These are phyloP conservation scores for Pterocles gutturalis DNA, from an alignment of 2,113 vertebrate species.

Conservation along the genomic window DNA sequence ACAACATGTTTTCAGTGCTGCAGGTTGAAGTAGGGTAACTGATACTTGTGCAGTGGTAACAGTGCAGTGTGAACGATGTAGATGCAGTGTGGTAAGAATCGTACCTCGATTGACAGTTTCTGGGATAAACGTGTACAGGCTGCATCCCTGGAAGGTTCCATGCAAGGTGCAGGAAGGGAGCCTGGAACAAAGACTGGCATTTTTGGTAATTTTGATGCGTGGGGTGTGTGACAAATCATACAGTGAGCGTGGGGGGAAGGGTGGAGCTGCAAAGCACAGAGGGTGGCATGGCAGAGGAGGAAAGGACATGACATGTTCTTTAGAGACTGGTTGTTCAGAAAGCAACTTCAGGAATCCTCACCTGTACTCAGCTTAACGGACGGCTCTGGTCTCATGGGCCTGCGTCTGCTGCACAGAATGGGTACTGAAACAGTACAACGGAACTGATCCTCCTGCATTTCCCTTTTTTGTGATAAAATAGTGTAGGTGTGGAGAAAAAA, in stretches of 20 bases:
- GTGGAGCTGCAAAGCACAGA: background rate
- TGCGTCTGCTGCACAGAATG: background rate
- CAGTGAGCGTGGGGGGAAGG: background rate
- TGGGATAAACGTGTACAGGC: too few relatives aligned
- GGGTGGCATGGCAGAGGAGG: background rate
- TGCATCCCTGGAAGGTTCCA: too few relatives aligned
- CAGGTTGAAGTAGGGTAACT: background rate
- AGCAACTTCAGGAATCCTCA: background rate
- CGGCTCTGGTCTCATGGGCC: background rate
- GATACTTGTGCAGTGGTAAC: accelerated
- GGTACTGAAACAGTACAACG: background rate
- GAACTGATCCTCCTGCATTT: background rate
- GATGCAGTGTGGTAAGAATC: too few relatives aligned
- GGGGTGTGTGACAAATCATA: background rate
- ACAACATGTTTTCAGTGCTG: background rate
- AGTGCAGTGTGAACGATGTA: too few relatives aligned
- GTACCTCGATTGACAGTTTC: background rate
- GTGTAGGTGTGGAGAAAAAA: background rate
- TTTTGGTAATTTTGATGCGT: background rate
- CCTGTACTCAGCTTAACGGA: background rate
- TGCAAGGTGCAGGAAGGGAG: background rate
- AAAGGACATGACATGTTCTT: background rate
- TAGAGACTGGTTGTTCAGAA: accelerated
- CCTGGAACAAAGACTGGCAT: accelerated
- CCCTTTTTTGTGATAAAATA: background rate